Evolutionary conservation across 2,113 vertebrate species (phyloP).

Genomic region (Phaethon lepturus): DNA sequence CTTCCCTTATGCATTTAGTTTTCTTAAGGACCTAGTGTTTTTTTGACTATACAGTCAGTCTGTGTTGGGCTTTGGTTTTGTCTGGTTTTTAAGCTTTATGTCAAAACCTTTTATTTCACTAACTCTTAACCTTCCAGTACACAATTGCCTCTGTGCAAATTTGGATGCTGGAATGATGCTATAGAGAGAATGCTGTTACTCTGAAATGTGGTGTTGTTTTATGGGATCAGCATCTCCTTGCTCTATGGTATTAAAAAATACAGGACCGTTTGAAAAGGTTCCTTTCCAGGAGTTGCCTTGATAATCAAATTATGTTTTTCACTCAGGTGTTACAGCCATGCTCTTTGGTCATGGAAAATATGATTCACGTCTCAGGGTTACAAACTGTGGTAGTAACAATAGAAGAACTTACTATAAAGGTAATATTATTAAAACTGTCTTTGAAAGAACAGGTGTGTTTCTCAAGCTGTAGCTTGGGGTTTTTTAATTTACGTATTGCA

Average conservation of each 20-base stretch:
- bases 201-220: neutral
- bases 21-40: neutral
- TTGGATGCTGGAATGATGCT: neutral
- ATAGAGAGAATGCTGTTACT: neutral
- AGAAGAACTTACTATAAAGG: conserved; percentile 91
- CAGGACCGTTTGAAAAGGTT: neutral
- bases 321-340: conserved; percentile 89
- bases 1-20: neutral
- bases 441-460: neutral
- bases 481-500: neutral
- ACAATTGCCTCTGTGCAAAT: neutral
- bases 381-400: conserved; percentile 81
- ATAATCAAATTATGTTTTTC: neutral
- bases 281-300: neutral
- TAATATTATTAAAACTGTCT: conserved; percentile 36
- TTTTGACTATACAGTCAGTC: accelerated
- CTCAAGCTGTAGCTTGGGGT: neutral
- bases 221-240: neutral
- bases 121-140: neutral
- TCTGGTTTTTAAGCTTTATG: neutral
- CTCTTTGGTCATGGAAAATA: conserved; percentile 86
- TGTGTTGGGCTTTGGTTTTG: neutral
- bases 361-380: conserved; percentile 71
- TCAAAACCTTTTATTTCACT: neutral
- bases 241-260: neutral